Evolutionary conservation across 2,113 vertebrate species (phyloP).

Genomic region (Myxocyprinus asiaticus): DNA sequence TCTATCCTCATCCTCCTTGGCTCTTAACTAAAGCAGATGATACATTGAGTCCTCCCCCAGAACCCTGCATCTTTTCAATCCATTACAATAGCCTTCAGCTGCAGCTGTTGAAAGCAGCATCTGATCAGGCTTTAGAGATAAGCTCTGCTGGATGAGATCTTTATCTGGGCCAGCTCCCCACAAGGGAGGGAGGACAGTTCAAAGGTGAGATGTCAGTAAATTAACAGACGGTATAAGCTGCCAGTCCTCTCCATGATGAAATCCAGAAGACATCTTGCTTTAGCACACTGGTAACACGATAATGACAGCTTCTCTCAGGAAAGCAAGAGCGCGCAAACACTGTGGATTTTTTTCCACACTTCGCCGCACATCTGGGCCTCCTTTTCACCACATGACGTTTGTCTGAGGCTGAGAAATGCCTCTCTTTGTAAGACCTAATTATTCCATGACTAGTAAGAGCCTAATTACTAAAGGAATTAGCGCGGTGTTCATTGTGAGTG

Average conservation of each 20-base stretch:
- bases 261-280: conserved; percentile 5
- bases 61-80: conserved; percentile 23
- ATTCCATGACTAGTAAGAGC: conserved; percentile 38
- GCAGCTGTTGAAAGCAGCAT: conserved; percentile 52
- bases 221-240: conserved; percentile 44
- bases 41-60: conserved; percentile 51
- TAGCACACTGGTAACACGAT: not conserved
- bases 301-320: not conserved
- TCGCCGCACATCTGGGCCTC: conserved; percentile 10
- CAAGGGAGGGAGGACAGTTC: conserved; percentile 22
- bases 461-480: conserved; percentile 36
- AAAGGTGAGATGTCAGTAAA: conserved; percentile 58
- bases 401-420: conserved; percentile 22
- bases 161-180: conserved; percentile 58
- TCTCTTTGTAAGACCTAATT: conserved; percentile 27
- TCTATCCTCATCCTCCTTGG: not conserved
- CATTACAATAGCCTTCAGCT: conserved; percentile 37
- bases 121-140: conserved; percentile 59
- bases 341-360: not conserved
- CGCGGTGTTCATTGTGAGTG: not conserved
- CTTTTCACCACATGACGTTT: conserved; percentile 10
- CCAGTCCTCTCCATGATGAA: conserved; percentile 21
- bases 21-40: not conserved
- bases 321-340: too few relatives aligned
- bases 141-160: conserved; percentile 61